phyloP scores from a whole-genome alignment of 2,113 vertebrate genomes.

The Pseudorasbora parva region DNA sequence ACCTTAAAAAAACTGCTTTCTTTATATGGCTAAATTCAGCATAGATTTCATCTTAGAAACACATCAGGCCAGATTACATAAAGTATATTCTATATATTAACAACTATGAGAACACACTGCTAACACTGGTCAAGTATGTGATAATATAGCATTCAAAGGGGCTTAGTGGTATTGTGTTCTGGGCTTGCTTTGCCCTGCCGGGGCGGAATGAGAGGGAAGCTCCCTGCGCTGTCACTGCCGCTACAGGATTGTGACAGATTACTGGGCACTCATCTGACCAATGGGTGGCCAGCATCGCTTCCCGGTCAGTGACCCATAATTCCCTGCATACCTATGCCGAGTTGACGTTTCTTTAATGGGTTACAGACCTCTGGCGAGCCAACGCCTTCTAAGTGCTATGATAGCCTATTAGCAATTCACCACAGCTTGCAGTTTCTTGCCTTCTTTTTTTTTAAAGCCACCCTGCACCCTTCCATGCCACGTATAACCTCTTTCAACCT shows the following conservation, averaged over 20 bases:
- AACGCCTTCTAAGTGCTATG: constrained; percentile 73
- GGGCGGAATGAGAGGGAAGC: constrained; percentile 69
- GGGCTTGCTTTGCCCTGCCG: constrained; percentile 46
- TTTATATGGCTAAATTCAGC: neutral
- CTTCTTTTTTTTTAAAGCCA: constrained; percentile 6
- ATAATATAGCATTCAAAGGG: neutral
- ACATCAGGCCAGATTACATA: neutral
- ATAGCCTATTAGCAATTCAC: constrained; percentile 82
- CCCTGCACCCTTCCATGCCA: constrained; percentile 25
- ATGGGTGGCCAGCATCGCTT: constrained; percentile 70
- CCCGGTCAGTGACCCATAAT: constrained; percentile 80
- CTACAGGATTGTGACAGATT: constrained; percentile 80
- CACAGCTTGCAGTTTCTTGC: constrained; percentile 74
- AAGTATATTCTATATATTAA: neutral
- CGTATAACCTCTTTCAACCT: constrained; percentile 33
- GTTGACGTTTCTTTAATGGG: constrained; percentile 82
- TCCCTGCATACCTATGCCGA: constrained; percentile 76
- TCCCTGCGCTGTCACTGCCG: constrained; percentile 77
- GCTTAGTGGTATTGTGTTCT: constrained; percentile 2
- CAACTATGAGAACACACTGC: neutral
- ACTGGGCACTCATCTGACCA: constrained; percentile 72
- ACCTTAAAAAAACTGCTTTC: neutral
- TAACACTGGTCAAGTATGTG: constrained; percentile 2
- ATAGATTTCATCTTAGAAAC: neutral
- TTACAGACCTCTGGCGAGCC: constrained; percentile 73